Base-by-base conservation (phyloP, 2,797 vertebrate genomes). In the Chelidonichthys spinosus region DNA sequence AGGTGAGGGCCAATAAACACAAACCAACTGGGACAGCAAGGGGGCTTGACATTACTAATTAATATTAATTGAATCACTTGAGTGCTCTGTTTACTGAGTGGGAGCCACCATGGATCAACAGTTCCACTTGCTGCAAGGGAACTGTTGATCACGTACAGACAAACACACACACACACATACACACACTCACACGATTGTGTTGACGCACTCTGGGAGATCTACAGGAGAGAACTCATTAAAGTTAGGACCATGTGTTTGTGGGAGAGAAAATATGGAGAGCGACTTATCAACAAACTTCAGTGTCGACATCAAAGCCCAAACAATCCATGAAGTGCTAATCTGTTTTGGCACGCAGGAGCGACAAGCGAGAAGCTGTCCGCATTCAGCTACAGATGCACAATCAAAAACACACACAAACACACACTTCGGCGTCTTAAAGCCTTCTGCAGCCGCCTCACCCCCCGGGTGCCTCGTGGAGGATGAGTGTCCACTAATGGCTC, bases 1-100 rank as follows among this genome's bases (percentile, higher is more conserved):
- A 65, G 60, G 46, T 76, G 37, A 69, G 14, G n/a, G 7, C 68
- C 61, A 76, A 60, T 35, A 25, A 68, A 17, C 7, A 1, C 56
- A 36, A 64, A 81, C 81, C 47, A 47, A 50, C 3, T 61, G 64
- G 47, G 36, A 72, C 56, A 71, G 55, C 73, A 74, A 70, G 73
- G 18, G 53, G 53, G 66, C 85, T 76, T 76, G 47, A 77, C 79
- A 83, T 86, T 84, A 90, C 76, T 88, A 92, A 93, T 92, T 90
- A 87, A 86, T 83, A 89, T 89, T 79, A 91, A 92, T 82, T 90
- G 66, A 90, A 91, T 87, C 68, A 73, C 74, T 83, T 63, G 61
- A 85, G 81, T 66, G 76, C 74, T 89, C 81, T 89, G 87, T 91
- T 93, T 89, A 89, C 73, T 35, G 68, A 84, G 74, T 37, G 37